Conservation (phyloP, 1,140 invertebrate species). For the Dendroctonus ponderosae region DNA sequence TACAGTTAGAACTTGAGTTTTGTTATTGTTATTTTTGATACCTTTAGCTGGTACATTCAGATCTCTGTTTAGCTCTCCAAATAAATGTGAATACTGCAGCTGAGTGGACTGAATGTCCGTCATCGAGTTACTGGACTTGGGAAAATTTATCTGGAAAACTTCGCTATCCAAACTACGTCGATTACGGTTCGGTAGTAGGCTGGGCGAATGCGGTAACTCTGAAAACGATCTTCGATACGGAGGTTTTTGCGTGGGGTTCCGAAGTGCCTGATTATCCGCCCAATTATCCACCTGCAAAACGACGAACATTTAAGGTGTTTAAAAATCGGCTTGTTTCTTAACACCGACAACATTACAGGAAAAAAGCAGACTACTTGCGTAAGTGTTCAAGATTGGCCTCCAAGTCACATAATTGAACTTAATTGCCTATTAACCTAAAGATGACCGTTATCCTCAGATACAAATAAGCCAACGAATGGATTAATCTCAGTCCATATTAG, state of each 20-base stretch:
- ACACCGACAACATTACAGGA: background rate
- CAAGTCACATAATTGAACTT: background rate
- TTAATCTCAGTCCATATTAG: too few species aligned
- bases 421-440: too few species aligned
- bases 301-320: too few species aligned
- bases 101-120: conserved; percentile 46
- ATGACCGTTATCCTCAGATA: too few species aligned
- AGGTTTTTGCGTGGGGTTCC: conserved; percentile 55
- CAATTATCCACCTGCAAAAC: conserved; percentile 50
- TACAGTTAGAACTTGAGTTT: background rate
- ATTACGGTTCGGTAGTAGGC: conserved; percentile 48
- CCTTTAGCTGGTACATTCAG: conserved; percentile 20
- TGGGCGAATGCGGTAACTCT: conserved; percentile 54
- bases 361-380: background rate
- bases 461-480: too few species aligned
- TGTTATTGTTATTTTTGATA: background rate
- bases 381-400: background rate
- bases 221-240: conserved; percentile 66
- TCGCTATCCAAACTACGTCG: conserved; percentile 54
- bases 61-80: conserved; percentile 25
- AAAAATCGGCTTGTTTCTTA: too few species aligned
- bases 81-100: conserved; percentile 22
- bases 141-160: conserved; percentile 41
- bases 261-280: conserved; percentile 53
- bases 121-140: conserved; percentile 49